Evolutionary conservation across 2,113 vertebrate genomes (phyloP).

Genomic region (Phylloscopus whistleri): DNA sequence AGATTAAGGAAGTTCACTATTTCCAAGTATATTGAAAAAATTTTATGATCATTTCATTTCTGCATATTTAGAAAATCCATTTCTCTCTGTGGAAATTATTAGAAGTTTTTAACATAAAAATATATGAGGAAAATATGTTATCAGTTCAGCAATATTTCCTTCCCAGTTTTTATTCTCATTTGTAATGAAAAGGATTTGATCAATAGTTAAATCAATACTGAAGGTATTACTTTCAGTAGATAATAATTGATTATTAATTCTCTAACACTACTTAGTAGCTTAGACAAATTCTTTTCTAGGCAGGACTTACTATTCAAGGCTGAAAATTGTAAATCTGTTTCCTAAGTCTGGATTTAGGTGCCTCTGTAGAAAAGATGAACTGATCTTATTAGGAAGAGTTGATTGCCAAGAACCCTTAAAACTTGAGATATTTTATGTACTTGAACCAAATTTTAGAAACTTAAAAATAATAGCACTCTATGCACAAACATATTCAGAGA

Average conservation of each 20-base stretch:
- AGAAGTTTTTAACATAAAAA: background rate
- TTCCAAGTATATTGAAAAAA: background rate
- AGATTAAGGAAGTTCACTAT: background rate
- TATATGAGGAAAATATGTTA: background rate
- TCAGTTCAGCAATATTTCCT: background rate
- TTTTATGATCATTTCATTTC: background rate
- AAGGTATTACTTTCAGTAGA: background rate
- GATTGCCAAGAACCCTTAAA: background rate
- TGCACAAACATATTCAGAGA: background rate
- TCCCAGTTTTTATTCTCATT: background rate
- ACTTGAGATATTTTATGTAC: background rate
- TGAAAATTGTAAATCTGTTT: background rate
- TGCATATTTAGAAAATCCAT: background rate
- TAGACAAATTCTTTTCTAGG: background rate
- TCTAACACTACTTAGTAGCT: background rate
- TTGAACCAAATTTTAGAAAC: background rate
- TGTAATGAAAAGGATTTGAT: background rate
- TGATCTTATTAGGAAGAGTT: background rate
- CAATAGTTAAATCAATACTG: background rate
- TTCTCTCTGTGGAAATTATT: background rate
- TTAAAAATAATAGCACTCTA: background rate
- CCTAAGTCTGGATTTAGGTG: background rate
- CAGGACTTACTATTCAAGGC: background rate
- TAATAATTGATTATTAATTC: background rate
- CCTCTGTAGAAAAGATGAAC: background rate